A percentile compares a stretch with the other conserved stretches of the same genome.
These are phyloP conservation scores for Zaprionus bogoriensis DNA, from an alignment of 2,888 invertebrate genomes.

Conservation along the genomic window DNA sequence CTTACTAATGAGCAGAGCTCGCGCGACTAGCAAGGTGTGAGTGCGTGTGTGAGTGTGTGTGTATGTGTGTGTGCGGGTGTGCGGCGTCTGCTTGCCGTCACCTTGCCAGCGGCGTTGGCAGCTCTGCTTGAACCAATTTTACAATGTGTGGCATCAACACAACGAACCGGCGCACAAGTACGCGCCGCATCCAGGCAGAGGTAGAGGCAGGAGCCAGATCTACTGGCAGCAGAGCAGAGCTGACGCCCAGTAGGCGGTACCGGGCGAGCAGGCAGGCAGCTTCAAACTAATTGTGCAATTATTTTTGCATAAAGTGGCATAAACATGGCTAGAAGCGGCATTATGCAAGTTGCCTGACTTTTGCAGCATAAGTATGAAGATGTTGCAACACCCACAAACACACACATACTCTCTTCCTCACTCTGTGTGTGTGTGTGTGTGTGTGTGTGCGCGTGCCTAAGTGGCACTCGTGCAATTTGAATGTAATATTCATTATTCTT, in stretches of 20 bases:
- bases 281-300: slow-evolving; percentile 82
- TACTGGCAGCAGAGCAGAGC: slow-evolving; percentile 18
- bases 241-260: slow-evolving; percentile 28
- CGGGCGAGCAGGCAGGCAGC: slow-evolving; percentile 59
- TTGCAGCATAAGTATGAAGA: slow-evolving; percentile 70
- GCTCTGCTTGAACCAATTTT: slow-evolving; percentile 74
- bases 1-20: slow-evolving; percentile 78
- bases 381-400: slow-evolving; percentile 43
- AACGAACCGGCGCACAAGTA: slow-evolving; percentile 18
- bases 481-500: slow-evolving; percentile 80
- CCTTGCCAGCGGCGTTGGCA: slow-evolving; percentile 69
- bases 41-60: not conserved
- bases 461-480: slow-evolving; percentile 77
- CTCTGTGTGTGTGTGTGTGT: not conserved
- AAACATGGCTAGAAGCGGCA: slow-evolving; percentile 81
- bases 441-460: slow-evolving; percentile 61
- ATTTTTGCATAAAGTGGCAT: slow-evolving; percentile 83
- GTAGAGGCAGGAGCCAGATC: slow-evolving; percentile 2
- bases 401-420: slow-evolving; percentile 1
- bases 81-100: slow-evolving; percentile 29
- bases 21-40: slow-evolving; percentile 7
- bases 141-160: slow-evolving; percentile 57
- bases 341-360: slow-evolving; percentile 81
- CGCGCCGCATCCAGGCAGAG: slow-evolving; percentile 8
- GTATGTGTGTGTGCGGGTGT: not conserved